Conservation (phyloP, 2,113 vertebrate genomes). For the Melospiza melodia region DNA sequence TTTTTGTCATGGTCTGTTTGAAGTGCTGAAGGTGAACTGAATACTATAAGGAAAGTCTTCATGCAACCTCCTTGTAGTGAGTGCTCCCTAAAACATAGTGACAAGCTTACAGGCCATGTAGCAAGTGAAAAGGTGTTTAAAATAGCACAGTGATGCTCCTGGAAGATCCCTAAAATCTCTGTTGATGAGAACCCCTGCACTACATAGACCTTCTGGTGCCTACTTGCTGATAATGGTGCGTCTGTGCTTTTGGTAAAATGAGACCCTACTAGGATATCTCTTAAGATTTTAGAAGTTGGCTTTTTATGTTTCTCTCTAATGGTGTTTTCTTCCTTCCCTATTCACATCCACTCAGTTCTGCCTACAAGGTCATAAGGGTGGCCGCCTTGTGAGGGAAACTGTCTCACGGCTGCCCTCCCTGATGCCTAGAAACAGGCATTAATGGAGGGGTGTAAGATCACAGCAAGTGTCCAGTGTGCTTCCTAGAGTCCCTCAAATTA, state of each 20-base stretch:
- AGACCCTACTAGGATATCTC: neutral
- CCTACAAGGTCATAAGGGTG: neutral
- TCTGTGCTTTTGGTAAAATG: neutral
- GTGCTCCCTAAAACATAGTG: neutral
- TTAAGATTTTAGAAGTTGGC: neutral
- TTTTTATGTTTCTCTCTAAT: neutral
- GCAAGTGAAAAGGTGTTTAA: neutral
- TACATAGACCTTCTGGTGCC: neutral
- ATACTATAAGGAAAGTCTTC: neutral
- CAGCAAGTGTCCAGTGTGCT: neutral
- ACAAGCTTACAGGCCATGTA: slow-evolving; percentile 5
- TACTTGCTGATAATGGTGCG: neutral
- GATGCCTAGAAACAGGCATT: neutral
- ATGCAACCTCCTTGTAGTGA: neutral
- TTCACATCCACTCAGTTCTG: neutral
- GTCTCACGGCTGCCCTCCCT: neutral
- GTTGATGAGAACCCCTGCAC: neutral
- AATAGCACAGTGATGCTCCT: neutral
- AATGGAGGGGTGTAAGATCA: neutral
- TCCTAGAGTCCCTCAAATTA: neutral
- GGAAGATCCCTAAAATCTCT: neutral
- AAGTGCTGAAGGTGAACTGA: neutral
- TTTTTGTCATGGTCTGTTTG: slow-evolving; percentile 10
- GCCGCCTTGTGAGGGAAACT: neutral
- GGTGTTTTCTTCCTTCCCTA: neutral